Base-by-base conservation (phyloP, 2,113 vertebrate genomes). In the Boleophthalmus pectinirostris region DNA sequence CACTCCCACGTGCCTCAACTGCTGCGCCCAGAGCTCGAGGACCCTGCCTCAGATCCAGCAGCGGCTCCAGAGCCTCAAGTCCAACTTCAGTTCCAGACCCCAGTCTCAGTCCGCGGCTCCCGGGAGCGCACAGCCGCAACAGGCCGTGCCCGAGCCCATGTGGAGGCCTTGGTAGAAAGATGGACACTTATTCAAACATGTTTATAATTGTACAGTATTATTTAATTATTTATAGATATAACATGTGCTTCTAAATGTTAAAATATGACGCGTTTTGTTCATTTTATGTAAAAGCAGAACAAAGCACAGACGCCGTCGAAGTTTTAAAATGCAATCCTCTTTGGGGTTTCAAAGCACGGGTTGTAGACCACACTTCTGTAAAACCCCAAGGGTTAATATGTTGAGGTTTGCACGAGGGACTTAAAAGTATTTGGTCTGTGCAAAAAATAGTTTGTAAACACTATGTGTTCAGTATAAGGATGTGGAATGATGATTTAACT, bases 81-180 rank as follows among this genome's bases (percentile, higher is more conserved):
- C 88, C 79, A 86, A 79, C 78, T 72, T 86, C 78, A 66, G 45
- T 67, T 74, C 66, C 68, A 80, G 69, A 66, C 49, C 56, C 58
- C 85, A 85, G 77, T 79, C n/a, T 35, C 38, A 85, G 57, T 58
- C 69, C 21, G 73, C 9, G 35, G 67, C 33, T 38, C 68, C 77
- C 14, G 25, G 20, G 64, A 25, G 69, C 46, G 64, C 21, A 35
- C 89, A 65, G 69, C 74, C 38, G 2, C 79, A 16, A 9, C 90
- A 49, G 71, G 43, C 70, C 16, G 69, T 76, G 70, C 64, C 56
- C 73, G 58, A 71, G 3, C 71, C 47, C 61, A 81, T 90, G 88
- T 91, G 90, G 77, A 91, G 95, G 85, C 96, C 96, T 0, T 97
- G 96, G 96, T 96, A 94, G 94, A 78, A 21, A 21, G 45, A 68